These are phyloP conservation scores for Radopholus similis DNA, from an alignment of 1,140 invertebrate genomes.

Conservation along the genomic window DNA sequence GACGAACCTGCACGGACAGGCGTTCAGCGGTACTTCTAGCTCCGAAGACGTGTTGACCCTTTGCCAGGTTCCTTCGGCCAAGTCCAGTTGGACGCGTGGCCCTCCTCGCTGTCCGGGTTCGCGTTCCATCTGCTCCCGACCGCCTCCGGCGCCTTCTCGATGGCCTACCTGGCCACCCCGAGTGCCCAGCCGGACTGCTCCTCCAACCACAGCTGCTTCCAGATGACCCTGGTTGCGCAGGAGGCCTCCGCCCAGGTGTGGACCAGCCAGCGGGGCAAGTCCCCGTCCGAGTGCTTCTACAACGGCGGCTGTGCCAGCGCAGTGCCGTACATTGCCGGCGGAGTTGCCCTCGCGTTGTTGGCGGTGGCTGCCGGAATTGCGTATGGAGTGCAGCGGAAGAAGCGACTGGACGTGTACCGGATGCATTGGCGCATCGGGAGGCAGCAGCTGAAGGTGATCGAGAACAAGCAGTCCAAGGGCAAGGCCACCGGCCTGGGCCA, in stretches of 20 bases:
- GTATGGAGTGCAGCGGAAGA: conserved; percentile 37
- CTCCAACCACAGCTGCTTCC: conserved; percentile 12
- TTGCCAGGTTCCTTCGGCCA: conserved; percentile 21
- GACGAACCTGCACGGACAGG: neutral
- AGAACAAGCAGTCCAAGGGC: conserved; percentile 47
- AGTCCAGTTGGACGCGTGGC: conserved; percentile 16
- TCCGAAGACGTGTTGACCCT: neutral
- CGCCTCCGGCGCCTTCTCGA: conserved; percentile 3
- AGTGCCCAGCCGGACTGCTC: neutral
- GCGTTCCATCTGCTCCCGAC: conserved; percentile 13
- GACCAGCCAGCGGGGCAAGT: neutral
- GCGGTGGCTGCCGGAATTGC: conserved; percentile 2
- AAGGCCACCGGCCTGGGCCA: conserved; percentile 27
- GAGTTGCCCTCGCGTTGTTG: conserved; percentile 18
- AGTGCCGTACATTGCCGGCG: conserved; percentile 22
- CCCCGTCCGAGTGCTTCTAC: conserved; percentile 36
- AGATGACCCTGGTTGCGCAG: neutral
- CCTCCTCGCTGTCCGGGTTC: conserved; percentile 15
- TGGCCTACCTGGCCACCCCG: conserved; percentile 20
- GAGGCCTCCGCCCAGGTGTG: conserved; percentile 17
- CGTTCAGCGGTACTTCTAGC: neutral
- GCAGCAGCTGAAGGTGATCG: conserved; percentile 41
- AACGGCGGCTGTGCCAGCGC: conserved; percentile 35
- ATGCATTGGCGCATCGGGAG: conserved; percentile 43
- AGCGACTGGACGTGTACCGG: conserved; percentile 41